Percentiles rank a stretch among this genome's conserved stretches.
Evolutionary conservation across 2,888 invertebrate genomes (phyloP).

Genomic region (Leucophenga montana): DNA sequence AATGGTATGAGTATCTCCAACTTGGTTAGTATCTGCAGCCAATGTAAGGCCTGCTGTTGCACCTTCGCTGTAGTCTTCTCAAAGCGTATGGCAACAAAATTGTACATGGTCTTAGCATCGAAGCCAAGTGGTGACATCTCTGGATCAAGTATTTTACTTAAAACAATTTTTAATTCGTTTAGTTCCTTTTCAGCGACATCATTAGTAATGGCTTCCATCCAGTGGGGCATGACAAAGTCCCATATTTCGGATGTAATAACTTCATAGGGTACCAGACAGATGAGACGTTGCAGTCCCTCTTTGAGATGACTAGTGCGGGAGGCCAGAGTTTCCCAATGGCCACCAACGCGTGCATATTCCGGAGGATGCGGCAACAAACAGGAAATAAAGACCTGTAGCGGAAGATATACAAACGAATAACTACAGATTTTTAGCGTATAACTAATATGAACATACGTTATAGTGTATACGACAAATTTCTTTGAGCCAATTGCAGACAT

Average conservation of each 20-base stretch:
- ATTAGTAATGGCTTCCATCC: conserved; percentile 97
- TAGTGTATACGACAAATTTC: conserved; percentile 88
- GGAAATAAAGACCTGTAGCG: conserved; percentile 80
- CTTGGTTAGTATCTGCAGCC: conserved; percentile 90
- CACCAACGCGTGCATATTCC: conserved; percentile 95
- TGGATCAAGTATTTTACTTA: conserved; percentile 95
- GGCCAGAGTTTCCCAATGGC: conserved; percentile 94
- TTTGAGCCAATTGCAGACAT: conserved; percentile 93
- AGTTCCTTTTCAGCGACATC: conserved; percentile 93
- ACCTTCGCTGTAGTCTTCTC: conserved; percentile 85
- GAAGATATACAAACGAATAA: not conserved
- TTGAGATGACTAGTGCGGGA: conserved; percentile 92
- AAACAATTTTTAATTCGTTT: conserved; percentile 85
- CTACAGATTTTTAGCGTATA: not conserved
- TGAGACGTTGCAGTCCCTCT: conserved; percentile 93
- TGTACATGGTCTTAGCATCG: conserved; percentile 94
- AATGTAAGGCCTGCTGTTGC: conserved; percentile 90
- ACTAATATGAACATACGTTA: conserved; percentile 75
- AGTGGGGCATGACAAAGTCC: conserved; percentile 99
- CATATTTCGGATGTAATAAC: conserved; percentile 96
- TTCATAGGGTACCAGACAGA: conserved; percentile 97
- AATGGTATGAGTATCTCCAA: conserved; percentile 93
- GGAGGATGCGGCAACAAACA: conserved; percentile 97
- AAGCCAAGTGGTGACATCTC: conserved; percentile 96
- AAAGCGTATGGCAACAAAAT: conserved; percentile 91